Base-by-base conservation (phyloP, 2,888 invertebrate genomes). In the Kryphioiulus occultus region DNA sequence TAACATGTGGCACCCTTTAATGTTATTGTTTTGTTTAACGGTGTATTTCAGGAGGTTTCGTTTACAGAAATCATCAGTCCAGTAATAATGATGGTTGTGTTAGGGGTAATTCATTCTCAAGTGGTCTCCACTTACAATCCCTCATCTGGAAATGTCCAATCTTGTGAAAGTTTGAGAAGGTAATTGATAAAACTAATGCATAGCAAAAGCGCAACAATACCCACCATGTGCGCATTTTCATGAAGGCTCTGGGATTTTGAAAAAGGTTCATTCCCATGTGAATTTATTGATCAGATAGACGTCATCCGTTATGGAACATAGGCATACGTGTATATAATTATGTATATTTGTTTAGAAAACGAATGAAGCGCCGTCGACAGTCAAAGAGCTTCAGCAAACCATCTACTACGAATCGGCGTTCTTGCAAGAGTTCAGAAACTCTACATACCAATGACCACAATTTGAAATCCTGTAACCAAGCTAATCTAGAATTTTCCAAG, bases 71-170 rank as follows among this genome's bases (percentile, higher is more conserved):
- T 96, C 87, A 91, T 95, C 42, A 94, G 95, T 90, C 96, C 96
- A 5, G 93, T 94, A 89, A 92, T 94, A 86, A 94, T 96, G 93
- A 95, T 96, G 94, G 92, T 96, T 90, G 93, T 95, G 86, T 92
- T 96, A 89, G 95, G 95, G 90, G 92, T 95, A 87, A 95, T 96
- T 89, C 96, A 96, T 91, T 96, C 96, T 0, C 96, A 96, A 92
- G 96, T 96, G 90, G 95, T 92, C 7, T 90, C 91, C 53, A 92
- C 92, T 0, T 91, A 92, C 68, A 87, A 85, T 53, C 47, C 59
- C 17, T 42, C 47, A 30, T 22, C 88, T n/a, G n/a, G 39, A 30
- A 82, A 82, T 26, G n/a, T 82, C 82, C 39, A n/a, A 22, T 32
- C 44, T 30, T 32, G 83, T 39, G 87, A 85, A 42, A 85, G 47